Percentiles rank a stretch among this genome's conserved stretches.
These are phyloP conservation scores for Spea multiplicata DNA, from an alignment of 2,113 vertebrate species.

Conservation along the genomic window DNA sequence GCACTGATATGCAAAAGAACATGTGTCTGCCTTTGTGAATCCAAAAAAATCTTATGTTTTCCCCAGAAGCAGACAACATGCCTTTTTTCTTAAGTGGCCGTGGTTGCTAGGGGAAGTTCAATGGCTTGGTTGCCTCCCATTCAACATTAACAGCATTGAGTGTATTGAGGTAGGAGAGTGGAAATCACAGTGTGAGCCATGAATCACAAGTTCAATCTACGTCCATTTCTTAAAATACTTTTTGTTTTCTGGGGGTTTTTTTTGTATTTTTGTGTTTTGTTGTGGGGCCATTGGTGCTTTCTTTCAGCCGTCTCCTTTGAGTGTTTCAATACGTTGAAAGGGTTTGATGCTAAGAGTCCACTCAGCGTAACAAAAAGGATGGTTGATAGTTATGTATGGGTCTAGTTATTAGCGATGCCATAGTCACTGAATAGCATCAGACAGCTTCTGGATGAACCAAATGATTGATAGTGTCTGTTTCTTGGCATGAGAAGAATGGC, in stretches of 20 bases:
- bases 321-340: constrained; percentile 68
- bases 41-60: constrained; percentile 60
- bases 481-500: constrained; percentile 49
- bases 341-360: constrained; percentile 73
- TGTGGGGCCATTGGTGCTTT: constrained; percentile 53
- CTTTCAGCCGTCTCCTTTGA: constrained; percentile 73
- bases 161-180: constrained; percentile 66
- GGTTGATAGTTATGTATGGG: constrained; percentile 77
- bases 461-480: constrained; percentile 83
- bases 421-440: constrained; percentile 77
- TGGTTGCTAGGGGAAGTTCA: constrained; percentile 75
- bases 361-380: constrained; percentile 78
- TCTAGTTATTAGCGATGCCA: constrained; percentile 71
- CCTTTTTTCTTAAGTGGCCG: constrained; percentile 58
- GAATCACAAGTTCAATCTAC: constrained; percentile 77
- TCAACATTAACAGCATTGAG: constrained; percentile 75
- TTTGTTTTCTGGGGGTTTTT: constrained; percentile 64
- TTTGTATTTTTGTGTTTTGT: constrained; percentile 1
- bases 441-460: constrained; percentile 72
- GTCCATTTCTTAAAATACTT: constrained; percentile 64
- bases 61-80: constrained; percentile 60
- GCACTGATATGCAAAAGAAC: constrained; percentile 64
- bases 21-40: constrained; percentile 68
- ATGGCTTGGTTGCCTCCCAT: constrained; percentile 56
- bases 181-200: constrained; percentile 67